Evolutionary conservation across 2,797 vertebrate genomes (phyloP), one percentile per base, ranked within the genome.

Genomic region (Cuculus canorus): DNA sequence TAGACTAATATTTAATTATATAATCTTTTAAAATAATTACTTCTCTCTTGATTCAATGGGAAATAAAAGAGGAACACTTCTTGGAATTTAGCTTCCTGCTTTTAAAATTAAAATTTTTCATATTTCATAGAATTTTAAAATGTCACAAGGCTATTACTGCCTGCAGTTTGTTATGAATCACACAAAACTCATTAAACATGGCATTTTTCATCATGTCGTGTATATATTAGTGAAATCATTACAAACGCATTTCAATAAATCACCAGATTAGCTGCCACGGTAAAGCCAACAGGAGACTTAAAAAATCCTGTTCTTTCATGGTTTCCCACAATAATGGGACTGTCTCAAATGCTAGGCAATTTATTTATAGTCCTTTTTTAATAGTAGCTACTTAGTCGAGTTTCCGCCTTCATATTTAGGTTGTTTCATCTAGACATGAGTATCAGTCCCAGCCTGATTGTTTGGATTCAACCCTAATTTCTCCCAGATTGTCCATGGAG

Each of bases 371-470:
- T 50, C 60, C 47, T 72, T 90, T 91, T 92, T 94, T 92, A 96
- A 88, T 90, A 95, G 92, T 77, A 94, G 83, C 83, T 95, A 82
- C 93, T 94, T 95, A 96, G 90, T 79, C 94, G 68, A 90, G 80
- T 90, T 92, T 95, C 88, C 30, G 50, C 50, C 77, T 91, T 96
- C 66, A 65, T 92, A 95, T 86, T 95, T 90, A n/a, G 17, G 27
- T 86, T 90, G 80, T 96, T 96, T 96, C 90, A 90, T 90, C 68
- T 84, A 93, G 88, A 82, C 59, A 17, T 32, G 75, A 91, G 53
- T 93, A 90, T 81, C 77, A 90, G 80, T 61, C 90, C 75, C 60
- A 93, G 88, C 57, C 45, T 92, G 90, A 91, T 53, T 91, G 73
- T 88, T 91, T 93, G 84, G 80, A 94, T 76, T 92, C 73, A 72